Percentiles rank a stretch among this genome's conserved stretches.
phyloP scores from a whole-genome alignment of 2,113 vertebrate genomes.

The Heterotilapia buettikoferi region DNA sequence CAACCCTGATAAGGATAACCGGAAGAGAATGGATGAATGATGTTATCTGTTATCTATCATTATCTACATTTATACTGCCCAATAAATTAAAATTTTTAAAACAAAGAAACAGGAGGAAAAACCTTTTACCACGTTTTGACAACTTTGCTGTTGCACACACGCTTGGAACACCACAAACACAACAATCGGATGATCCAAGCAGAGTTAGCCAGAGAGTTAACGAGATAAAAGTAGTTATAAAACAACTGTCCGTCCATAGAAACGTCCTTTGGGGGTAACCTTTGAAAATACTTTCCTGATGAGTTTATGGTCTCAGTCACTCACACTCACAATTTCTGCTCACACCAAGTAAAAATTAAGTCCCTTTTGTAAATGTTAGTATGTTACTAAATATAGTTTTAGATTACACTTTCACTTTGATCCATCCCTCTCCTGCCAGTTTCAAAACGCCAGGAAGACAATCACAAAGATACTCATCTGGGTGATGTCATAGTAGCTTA shows the following conservation, averaged over 20 bases:
- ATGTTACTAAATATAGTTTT: not conserved
- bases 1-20: not conserved
- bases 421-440: not conserved
- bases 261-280: not conserved
- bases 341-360: not conserved
- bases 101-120: not conserved
- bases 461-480: not conserved
- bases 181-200: not conserved
- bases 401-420: not conserved
- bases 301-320: not conserved
- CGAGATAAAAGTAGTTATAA: not conserved
- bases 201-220: not conserved
- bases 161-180: not conserved
- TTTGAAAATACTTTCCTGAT: not conserved
- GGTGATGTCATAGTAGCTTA: not conserved
- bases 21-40: not conserved
- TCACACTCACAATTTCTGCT: not conserved
- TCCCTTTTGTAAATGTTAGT: not conserved
- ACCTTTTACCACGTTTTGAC: not conserved
- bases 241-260: not conserved
- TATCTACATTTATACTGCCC: not conserved
- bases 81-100: not conserved
- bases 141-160: not conserved
- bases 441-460: not conserved
- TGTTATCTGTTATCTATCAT: not conserved